phyloP scores from a whole-genome alignment of 2,888 invertebrate genomes.

The Diaprepes abbreviatus region DNA sequence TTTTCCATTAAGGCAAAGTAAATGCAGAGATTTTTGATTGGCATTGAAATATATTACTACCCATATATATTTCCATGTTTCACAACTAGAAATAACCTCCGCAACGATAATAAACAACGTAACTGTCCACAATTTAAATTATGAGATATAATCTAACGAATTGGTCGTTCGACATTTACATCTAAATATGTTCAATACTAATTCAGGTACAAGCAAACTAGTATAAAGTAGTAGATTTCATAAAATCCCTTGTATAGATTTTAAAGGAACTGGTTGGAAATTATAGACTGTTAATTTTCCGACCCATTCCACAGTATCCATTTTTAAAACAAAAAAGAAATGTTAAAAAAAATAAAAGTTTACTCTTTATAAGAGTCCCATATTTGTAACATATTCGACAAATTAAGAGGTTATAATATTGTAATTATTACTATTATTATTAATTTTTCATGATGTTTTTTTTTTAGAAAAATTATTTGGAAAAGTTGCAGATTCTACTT shows the following conservation, averaged over 20 bases:
- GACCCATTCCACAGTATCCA: not conserved
- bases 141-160: too few relatives aligned
- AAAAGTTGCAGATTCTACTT: conserved; percentile 50
- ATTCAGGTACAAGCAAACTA: too few relatives aligned
- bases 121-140: too few relatives aligned
- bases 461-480: conserved; percentile 50
- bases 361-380: conserved; percentile 61
- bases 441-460: conserved; percentile 50
- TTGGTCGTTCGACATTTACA: too few relatives aligned
- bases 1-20: too few relatives aligned
- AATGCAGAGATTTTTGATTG: too few relatives aligned
- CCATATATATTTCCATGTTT: too few relatives aligned
- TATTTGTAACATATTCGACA: conserved; percentile 53
- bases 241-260: conserved; percentile 1
- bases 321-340: conserved; percentile 54
- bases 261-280: not conserved
- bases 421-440: conserved; percentile 32
- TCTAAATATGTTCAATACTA: too few relatives aligned
- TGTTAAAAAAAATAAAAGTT: conserved; percentile 48
- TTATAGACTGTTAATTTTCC: not conserved
- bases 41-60: too few relatives aligned
- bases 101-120: too few relatives aligned
- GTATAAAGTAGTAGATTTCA: too few relatives aligned
- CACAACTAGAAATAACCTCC: too few relatives aligned
- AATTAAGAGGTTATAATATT: conserved; percentile 51